A percentile compares a stretch with the other conserved stretches of the same genome.
These are phyloP conservation scores for Idris sp. DNA, from an alignment of 1,140 invertebrate species.

Conservation along the genomic window DNA sequence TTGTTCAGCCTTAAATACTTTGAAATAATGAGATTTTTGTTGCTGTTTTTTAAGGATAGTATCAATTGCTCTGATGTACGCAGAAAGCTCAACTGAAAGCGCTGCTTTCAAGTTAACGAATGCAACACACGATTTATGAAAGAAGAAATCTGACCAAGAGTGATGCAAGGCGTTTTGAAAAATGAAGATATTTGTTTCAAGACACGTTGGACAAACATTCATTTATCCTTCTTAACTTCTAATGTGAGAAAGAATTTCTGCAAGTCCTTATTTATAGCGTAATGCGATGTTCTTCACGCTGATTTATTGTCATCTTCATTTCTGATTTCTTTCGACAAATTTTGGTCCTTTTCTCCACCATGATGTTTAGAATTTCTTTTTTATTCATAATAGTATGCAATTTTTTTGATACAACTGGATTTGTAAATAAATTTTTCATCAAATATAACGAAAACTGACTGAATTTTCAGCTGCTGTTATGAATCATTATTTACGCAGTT, in stretches of 20 bases:
- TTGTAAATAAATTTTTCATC: too few relatives aligned
- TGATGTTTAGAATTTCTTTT: too few relatives aligned
- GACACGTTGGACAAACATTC: constrained; percentile 37
- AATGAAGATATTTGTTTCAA: constrained; percentile 54
- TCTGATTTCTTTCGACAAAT: constrained; percentile 4
- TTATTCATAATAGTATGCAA: too few relatives aligned
- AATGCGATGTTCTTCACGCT: constrained; percentile 1
- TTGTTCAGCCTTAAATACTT: constrained; percentile 1
- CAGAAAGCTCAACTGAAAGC: too few relatives aligned
- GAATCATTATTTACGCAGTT: too few relatives aligned
- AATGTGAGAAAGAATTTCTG: constrained; percentile 29
- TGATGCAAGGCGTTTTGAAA: constrained; percentile 39
- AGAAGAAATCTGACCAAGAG: constrained; percentile 30
- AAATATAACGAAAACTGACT: too few relatives aligned
- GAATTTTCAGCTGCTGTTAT: too few relatives aligned
- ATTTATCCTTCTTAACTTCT: constrained; percentile 46
- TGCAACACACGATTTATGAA: constrained; percentile 29
- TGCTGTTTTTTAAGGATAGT: too few relatives aligned
- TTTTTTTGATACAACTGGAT: too few relatives aligned
- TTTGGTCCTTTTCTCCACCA: too few relatives aligned
- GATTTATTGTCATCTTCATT: constrained; percentile 16
- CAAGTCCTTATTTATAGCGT: constrained; percentile 19
- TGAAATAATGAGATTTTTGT: constrained; percentile 3
- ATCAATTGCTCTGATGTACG: neutral
- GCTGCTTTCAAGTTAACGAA: constrained; percentile 17